Evolutionary conservation across 2,888 invertebrate species (phyloP).

Genomic region (Diaperis boleti): DNA sequence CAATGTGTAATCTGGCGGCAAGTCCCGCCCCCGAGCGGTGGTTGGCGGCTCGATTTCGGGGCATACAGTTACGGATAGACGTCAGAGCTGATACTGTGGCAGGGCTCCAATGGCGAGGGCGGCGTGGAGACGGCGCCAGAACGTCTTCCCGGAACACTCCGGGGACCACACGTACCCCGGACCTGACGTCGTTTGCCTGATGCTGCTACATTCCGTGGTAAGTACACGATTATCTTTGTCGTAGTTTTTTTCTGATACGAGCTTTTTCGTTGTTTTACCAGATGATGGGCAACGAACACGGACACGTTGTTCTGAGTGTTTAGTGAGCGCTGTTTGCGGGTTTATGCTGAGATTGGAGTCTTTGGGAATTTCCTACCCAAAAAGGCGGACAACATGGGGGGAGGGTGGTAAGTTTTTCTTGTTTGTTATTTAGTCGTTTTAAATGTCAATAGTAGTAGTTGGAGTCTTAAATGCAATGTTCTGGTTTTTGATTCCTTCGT

Average conservation of each 20-base stretch:
- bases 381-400: conserved; percentile 43
- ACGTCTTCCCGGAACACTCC: conserved; percentile 67
- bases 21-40: conserved; percentile 46
- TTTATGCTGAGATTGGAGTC: conserved; percentile 57
- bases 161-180: conserved; percentile 64
- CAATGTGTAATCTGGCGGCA: conserved; percentile 59
- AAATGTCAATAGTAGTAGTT: too few relatives aligned
- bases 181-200: conserved; percentile 54
- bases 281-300: conserved; percentile 46
- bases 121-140: conserved; percentile 68
- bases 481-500: too few relatives aligned
- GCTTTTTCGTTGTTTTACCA: conserved; percentile 30
- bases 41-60: conserved; percentile 45
- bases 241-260: conserved; percentile 3
- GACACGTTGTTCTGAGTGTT: conserved; percentile 39
- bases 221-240: conserved; percentile 34
- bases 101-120: conserved; percentile 67
- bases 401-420: conserved; percentile 41
- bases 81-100: conserved; percentile 62
- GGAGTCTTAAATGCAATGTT: too few relatives aligned
- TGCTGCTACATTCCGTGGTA: conserved; percentile 38
- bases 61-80: conserved; percentile 59
- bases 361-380: conserved; percentile 52
- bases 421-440: too few relatives aligned
- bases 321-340: conserved; percentile 41